Base-by-base conservation (phyloP, 2,797 vertebrate genomes). In the Aphelocoma californica region DNA sequence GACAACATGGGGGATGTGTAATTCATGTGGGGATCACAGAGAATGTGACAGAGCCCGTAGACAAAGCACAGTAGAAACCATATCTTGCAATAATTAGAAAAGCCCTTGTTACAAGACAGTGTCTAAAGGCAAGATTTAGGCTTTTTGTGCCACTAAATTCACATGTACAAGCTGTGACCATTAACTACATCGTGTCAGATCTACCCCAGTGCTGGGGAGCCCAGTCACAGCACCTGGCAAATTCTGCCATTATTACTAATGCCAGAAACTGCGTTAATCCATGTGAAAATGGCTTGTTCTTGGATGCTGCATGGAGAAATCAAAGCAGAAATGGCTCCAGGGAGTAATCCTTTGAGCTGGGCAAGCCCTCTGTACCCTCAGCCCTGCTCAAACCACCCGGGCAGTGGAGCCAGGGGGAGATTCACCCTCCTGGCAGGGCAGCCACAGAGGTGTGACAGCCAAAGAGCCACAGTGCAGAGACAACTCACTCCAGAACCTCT, bases 271-370 rank as follows among this genome's bases (percentile, higher is more conserved):
- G 9, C 54, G 10, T 45, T 21, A 65, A 88, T 25, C 57, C 44
- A 0, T 1, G 28, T 5, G 32, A 4, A 61, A 75, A 51, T 2
- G 16, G 28, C n/a, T 61, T 20, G 31, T 2, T 50, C 28, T 36
- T 54, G 62, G 73, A 61, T 29, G 23, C 58, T 84, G 66, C 70
- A 6, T 0, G 14, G 32, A 57, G 34, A 28, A 79, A 6, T 26
- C 8, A 1, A 42, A 93, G 40, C 34, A 79, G 12, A 28, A 64
- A 61, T 1, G 6, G 31, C 47, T 84, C 19, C 15, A 6, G 73
- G 15, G 48, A 44, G 38, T 61, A 90, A 80, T 25, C 24, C 26
- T 67, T 18, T 14, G 48, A 38, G 56, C 53, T 70, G 64, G 32
- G 50, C 54, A 58, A 45, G 48, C 14, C 1, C 0, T 28, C 25